Base-by-base conservation (phyloP, 2,113 vertebrate genomes). In the Tragulus kanchil region DNA sequence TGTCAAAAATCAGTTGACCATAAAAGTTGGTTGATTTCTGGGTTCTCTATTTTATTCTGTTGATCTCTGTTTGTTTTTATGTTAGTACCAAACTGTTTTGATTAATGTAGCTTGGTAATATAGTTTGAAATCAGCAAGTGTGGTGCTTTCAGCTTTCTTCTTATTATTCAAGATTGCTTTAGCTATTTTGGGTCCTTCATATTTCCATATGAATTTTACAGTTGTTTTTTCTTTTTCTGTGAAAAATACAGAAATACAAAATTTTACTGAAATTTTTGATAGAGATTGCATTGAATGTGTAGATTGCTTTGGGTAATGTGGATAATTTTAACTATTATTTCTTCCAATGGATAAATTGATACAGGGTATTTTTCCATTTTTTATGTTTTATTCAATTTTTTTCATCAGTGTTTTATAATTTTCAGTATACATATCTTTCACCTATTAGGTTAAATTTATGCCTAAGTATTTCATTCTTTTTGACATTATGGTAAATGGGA, bases 241-340 rank as follows among this genome's bases (percentile, higher is more conserved):
- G 52, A 36, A 83, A 83, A 71, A 42, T 77, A 21, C 69, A 73
- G 69, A 73, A 73, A 73, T 73, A 6, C 69, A 25, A 45, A 23
- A 45, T 42, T 71, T n/a, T 5, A 3, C 31, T 77, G 48, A 31
- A 75, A 85, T 85, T 85, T 85, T 92, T 77, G 45, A 75, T 23
- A 93, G 25, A 58, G 56, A 52, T 62, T 65, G 17, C 59, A 78
- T 25, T 86, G 52, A 86, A 86, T 86, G 19, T 86, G 3, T 86
- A 65, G 36, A 78, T 56, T 65, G 8, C 36, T n/a, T 77, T 58
- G 83, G n/a, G 50, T 86, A 67, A 21, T 31, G 23, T 78, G 71
- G 28, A 14, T 6, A 65, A 65, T 86, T 93, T 93, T 93, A 85
- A 93, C 19, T 62, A 77, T n/a, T 85, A 85, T n/a, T 77, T 93